Base-by-base conservation (phyloP, 1,140 invertebrate species). In the Thalassaphorura encarpata region DNA sequence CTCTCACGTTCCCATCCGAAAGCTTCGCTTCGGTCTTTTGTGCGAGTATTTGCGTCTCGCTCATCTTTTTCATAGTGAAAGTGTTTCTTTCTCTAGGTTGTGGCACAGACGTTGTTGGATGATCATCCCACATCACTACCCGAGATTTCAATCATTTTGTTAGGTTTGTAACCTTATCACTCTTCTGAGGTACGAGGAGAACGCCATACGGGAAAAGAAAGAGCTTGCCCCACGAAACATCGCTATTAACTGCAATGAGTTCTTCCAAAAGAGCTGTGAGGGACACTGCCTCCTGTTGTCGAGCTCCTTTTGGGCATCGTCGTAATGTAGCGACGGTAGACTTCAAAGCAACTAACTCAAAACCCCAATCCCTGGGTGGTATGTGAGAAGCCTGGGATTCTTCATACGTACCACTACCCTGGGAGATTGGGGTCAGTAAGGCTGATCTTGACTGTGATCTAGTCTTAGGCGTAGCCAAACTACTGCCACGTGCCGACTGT, bases 11-110 rank as follows among this genome's bases (percentile, higher is more conserved):
- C 6, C 26, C 41, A 19, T 54, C 52, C 5, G 41, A 21, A 3
- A 54, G 42, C 26, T 54, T 54, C 3, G 52, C 52, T 48, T 54
- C 41, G 6, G 23, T 27, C 29, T 54, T 54, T 21, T 54, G n/a
- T 23, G n/a, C 13, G 23, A 41, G 28, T 19, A 39, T 21, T 8
- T 11, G 23, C 5, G 19, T 11, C 19, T 13, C 8, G n/a, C n/a
- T n/a, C n/a, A n/a, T n/a, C n/a, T n/a, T n/a, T n/a, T n/a, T n/a
- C n/a, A n/a, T n/a, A n/a, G n/a, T 18, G 42, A 43, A 43, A 8
- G 6, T 43, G 42, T 23, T 6, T 43, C 11, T 8, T 29, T 26
- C 16, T 13, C n/a, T 4, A 16, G 33, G 33, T 39, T 5, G 26
- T 5, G 24, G 19, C 4, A 26, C 27, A n/a, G 13, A 36, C 15